Evolutionary conservation across 2,888 invertebrate genomes (phyloP).

Genomic region (Caenorhabditis auriculariae): DNA sequence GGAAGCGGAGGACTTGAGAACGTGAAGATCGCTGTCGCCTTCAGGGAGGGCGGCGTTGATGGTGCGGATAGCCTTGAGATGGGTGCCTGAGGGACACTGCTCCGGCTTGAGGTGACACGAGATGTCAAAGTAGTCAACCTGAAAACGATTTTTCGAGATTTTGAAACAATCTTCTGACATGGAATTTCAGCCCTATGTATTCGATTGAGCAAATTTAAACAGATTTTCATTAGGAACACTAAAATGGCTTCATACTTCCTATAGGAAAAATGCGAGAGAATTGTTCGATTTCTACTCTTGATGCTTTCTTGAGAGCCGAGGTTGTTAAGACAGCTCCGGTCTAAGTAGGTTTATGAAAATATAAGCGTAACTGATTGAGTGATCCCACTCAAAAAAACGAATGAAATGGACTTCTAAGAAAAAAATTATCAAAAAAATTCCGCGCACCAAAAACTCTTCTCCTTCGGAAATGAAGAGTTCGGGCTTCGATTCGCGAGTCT

Average conservation of each 20-base stretch:
- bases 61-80: conserved; percentile 53
- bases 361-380: no score
- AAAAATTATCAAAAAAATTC: neutral
- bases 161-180: neutral
- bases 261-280: no score
- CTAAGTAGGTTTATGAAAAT: no score
- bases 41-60: conserved; percentile 61
- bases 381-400: no score
- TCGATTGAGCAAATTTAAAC: neutral
- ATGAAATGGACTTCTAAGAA: neutral
- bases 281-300: no score
- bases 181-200: no score
- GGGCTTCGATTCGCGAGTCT: conserved; percentile 57
- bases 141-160: conserved; percentile 7
- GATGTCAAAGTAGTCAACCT: conserved; percentile 63
- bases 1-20: conserved; percentile 46
- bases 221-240: no score
- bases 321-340: no score
- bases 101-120: conserved; percentile 57
- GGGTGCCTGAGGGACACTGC: conserved; percentile 55
- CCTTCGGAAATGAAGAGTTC: conserved; percentile 62
- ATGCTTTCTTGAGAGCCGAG: no score
- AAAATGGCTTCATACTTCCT: no score
- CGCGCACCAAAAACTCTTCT: conserved; percentile 45
- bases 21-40: conserved; percentile 58